phyloP scores from a whole-genome alignment of 1,140 invertebrate species.

The Leptonema lineaticorne region DNA sequence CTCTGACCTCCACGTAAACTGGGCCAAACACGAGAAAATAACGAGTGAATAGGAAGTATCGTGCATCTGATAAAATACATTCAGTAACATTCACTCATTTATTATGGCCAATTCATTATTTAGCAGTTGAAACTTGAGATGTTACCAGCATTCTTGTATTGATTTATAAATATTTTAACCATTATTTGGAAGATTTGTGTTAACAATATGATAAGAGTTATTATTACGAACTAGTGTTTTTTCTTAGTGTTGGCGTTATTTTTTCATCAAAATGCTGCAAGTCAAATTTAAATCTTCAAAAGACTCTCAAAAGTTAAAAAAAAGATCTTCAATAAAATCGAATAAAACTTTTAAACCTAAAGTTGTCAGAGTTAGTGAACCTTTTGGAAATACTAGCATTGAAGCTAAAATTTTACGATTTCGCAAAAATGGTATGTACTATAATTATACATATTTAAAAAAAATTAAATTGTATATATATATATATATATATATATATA shows the following conservation, averaged over 20 bases:
- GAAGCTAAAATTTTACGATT: not conserved
- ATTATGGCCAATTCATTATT: not conserved
- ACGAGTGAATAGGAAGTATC: constrained; percentile 1
- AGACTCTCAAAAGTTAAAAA: not conserved
- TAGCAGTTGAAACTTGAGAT: not conserved
- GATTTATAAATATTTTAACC: no score
- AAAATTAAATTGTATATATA: not conserved
- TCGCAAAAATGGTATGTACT: constrained; percentile 3
- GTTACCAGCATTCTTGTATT: not conserved
- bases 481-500: not conserved
- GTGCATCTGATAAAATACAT: constrained; percentile 4
- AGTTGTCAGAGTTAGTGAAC: not conserved
- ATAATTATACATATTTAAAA: not conserved
- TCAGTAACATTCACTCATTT: constrained; percentile 9
- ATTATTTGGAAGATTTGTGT: no score
- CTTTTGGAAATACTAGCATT: not conserved
- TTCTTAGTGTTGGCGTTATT: not conserved
- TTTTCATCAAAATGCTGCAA: not conserved
- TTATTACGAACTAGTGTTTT: not conserved
- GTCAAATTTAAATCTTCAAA: not conserved
- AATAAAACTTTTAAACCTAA: not conserved
- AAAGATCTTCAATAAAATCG: not conserved
- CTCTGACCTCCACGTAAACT: not conserved
- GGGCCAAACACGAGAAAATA: not conserved
- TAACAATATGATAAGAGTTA: no score